These are phyloP conservation scores for Amorpha juglandis DNA, from an alignment of 2,888 invertebrate genomes.

Conservation along the genomic window DNA sequence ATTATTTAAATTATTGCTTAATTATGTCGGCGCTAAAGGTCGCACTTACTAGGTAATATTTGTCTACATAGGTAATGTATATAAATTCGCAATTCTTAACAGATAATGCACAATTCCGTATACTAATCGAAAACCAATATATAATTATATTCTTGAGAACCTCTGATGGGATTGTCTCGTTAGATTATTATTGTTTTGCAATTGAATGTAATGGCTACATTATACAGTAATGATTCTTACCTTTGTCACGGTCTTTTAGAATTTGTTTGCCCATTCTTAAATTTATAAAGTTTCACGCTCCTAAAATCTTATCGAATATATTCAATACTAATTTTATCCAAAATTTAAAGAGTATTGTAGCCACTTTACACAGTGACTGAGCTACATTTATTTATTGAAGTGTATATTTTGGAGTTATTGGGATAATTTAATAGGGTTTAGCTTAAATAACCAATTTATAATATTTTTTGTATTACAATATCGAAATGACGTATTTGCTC, in stretches of 20 bases:
- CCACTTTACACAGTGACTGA: no score
- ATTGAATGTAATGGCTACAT: slow-evolving; percentile 20
- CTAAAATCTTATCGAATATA: neutral
- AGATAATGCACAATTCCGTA: slow-evolving; percentile 19
- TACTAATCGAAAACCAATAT: slow-evolving; percentile 27
- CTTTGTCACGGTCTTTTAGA: slow-evolving; percentile 17
- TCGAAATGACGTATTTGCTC: no score
- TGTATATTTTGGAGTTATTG: neutral
- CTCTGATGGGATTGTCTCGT: slow-evolving; percentile 25
- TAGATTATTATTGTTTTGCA: slow-evolving; percentile 21
- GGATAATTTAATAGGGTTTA: no score
- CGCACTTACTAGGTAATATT: no score
- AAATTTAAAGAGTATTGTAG: no score
- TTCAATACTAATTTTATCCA: no score
- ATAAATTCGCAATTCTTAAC: neutral
- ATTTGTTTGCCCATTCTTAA: slow-evolving; percentile 12
- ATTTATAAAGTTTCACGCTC: neutral
- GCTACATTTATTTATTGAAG: no score
- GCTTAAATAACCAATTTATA: neutral
- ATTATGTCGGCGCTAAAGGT: no score
- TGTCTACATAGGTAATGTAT: neutral
- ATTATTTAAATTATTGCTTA: no score
- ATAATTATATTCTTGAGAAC: slow-evolving; percentile 25
- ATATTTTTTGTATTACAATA: no score
- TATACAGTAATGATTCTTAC: slow-evolving; percentile 33